Evolutionary conservation across 2,113 vertebrate genomes (phyloP).

Genomic region (Dendrocopos noguchii): DNA sequence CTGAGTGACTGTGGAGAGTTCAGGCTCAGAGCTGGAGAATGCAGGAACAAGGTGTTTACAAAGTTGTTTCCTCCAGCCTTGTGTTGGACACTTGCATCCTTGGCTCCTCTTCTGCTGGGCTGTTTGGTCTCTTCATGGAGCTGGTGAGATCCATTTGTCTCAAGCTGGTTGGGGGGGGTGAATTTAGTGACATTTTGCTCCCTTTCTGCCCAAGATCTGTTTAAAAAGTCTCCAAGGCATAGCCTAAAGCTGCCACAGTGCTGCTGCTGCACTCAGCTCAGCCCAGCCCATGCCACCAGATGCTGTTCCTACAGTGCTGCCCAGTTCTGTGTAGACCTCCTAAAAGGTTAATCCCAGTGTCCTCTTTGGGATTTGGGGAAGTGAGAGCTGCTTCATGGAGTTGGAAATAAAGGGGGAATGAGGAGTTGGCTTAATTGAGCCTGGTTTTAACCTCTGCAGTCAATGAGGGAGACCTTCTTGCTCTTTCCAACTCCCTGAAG

Average conservation of each 20-base stretch:
- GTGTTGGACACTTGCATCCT: neutral
- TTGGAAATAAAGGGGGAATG: neutral
- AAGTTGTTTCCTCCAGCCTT: constrained; percentile 31
- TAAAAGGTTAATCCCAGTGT: neutral
- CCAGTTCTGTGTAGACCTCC: neutral
- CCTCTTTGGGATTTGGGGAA: neutral
- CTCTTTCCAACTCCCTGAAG: too few relatives aligned
- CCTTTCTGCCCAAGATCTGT: too few relatives aligned
- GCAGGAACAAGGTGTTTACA: constrained; percentile 50
- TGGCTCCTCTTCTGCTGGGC: neutral
- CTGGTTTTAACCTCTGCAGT: neutral
- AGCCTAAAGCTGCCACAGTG: too few relatives aligned
- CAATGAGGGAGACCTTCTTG: too few relatives aligned
- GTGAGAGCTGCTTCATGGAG: neutral
- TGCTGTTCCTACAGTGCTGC: neutral
- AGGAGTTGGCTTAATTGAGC: neutral
- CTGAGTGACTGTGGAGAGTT: neutral
- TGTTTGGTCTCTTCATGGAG: neutral
- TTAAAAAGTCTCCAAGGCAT: too few relatives aligned
- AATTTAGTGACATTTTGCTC: too few relatives aligned
- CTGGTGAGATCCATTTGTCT: neutral
- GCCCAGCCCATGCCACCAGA: neutral
- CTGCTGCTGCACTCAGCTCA: neutral
- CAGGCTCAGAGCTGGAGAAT: neutral
- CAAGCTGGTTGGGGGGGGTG: neutral